Percentiles rank a stretch among this genome's conserved stretches.
These are phyloP conservation scores for Sebastes schlegelii DNA, from an alignment of 2,113 vertebrate species.

Conservation along the genomic window DNA sequence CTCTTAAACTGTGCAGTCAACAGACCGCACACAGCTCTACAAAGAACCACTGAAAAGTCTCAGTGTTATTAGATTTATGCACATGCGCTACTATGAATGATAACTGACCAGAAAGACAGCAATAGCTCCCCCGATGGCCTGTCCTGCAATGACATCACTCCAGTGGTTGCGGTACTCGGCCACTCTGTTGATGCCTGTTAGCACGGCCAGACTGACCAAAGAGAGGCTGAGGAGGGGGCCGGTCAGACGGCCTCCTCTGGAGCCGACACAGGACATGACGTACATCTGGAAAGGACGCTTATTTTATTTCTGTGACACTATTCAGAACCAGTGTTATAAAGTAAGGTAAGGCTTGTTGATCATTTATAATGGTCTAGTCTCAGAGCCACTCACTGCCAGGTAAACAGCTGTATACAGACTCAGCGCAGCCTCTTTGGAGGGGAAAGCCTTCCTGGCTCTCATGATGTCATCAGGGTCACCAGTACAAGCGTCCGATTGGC, in stretches of 20 bases:
- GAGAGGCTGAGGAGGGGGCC: slow-evolving; percentile 90
- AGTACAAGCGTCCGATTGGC: slow-evolving; percentile 87
- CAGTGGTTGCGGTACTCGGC: slow-evolving; percentile 94
- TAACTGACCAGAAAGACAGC: slow-evolving; percentile 91
- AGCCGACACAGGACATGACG: slow-evolving; percentile 89
- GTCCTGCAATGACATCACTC: slow-evolving; percentile 92
- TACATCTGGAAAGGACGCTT: slow-evolving; percentile 88
- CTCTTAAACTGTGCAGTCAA: too few species aligned
- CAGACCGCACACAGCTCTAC: too few species aligned
- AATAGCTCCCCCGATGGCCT: slow-evolving; percentile 88
- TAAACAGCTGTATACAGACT: slow-evolving; percentile 91
- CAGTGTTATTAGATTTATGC: not conserved
- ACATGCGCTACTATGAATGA: not conserved
- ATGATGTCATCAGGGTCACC: slow-evolving; percentile 89
- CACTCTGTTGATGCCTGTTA: slow-evolving; percentile 93
- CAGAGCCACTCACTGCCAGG: slow-evolving; percentile 87
- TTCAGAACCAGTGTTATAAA: not conserved
- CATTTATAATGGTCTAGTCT: not conserved
- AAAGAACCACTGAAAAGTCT: not conserved
- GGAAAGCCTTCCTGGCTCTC: slow-evolving; percentile 92
- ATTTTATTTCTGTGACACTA: not conserved
- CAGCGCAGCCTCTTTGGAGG: slow-evolving; percentile 93
- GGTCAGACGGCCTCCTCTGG: slow-evolving; percentile 88
- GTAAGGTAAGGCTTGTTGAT: not conserved
- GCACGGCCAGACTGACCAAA: slow-evolving; percentile 90